phyloP scores from a whole-genome alignment of 2,113 vertebrate species.

The Arizona elegans region DNA sequence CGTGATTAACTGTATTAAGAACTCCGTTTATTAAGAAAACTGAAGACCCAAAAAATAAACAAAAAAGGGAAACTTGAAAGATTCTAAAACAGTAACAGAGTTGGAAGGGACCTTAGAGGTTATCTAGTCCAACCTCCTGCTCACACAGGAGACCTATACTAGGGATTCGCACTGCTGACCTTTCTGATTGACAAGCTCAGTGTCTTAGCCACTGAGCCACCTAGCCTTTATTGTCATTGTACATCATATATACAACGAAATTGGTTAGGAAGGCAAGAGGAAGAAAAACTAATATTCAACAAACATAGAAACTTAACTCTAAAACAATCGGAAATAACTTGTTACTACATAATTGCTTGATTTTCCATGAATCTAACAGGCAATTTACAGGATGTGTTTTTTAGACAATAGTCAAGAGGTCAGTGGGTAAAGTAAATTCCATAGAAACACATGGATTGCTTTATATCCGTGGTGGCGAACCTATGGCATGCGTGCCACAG shows the following conservation, averaged over 20 bases:
- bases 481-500: too few species aligned
- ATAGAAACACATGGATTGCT: background rate
- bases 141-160: too few species aligned
- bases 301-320: slow-evolving; percentile 49
- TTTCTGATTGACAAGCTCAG: too few species aligned
- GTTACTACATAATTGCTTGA: background rate
- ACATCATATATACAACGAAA: too few species aligned
- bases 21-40: slow-evolving; percentile 52
- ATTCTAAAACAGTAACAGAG: background rate
- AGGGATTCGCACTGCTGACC: too few species aligned
- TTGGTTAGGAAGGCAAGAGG: slow-evolving; percentile 25
- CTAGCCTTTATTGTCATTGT: too few species aligned
- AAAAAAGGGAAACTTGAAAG: slow-evolving; percentile 53
- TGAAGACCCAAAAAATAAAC: slow-evolving; percentile 53
- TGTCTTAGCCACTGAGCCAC: too few species aligned
- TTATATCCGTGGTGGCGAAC: too few species aligned
- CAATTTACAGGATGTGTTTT: background rate
- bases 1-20: slow-evolving; percentile 52
- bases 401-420: background rate
- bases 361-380: background rate
- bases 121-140: too few species aligned
- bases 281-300: background rate
- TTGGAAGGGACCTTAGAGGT: too few species aligned
- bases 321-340: slow-evolving; percentile 21
- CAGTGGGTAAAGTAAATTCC: background rate